A percentile compares a stretch with the other conserved stretches of the same genome.
phyloP scores from a whole-genome alignment of 2,797 vertebrate genomes.

The Brachyrhaphis roseni region DNA sequence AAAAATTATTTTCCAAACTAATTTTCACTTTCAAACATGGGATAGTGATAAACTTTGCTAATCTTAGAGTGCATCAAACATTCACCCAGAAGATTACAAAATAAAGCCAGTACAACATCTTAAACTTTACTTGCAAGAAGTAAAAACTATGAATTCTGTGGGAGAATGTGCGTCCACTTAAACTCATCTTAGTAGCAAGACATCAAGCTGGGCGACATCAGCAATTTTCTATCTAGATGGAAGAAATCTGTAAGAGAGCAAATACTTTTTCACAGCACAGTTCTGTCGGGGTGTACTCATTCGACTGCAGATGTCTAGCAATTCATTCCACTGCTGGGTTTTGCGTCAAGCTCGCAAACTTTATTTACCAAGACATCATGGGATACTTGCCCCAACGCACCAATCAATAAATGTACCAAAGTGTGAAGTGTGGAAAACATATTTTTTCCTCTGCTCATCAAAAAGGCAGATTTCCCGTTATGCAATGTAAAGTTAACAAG shows the following conservation, averaged over 20 bases:
- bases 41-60: neutral
- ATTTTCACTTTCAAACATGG: neutral
- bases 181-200: neutral
- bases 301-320: neutral
- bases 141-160: no score
- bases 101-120: neutral
- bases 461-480: neutral
- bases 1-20: neutral
- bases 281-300: neutral
- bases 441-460: constrained; percentile 9
- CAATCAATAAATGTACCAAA: constrained; percentile 4
- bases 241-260: neutral
- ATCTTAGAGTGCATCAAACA: neutral
- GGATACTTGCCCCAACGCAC: neutral
- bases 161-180: neutral
- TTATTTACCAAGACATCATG: constrained; percentile 7
- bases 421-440: constrained; percentile 2
- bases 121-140: no score
- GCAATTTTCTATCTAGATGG: no score
- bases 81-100: neutral
- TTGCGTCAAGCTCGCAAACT: neutral
- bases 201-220: neutral
- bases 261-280: neutral
- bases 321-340: neutral
- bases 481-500: constrained; percentile 13